Percentiles rank a stretch among this genome's conserved stretches.
phyloP scores from a whole-genome alignment of 2,113 vertebrate genomes.

The Numida meleagris region DNA sequence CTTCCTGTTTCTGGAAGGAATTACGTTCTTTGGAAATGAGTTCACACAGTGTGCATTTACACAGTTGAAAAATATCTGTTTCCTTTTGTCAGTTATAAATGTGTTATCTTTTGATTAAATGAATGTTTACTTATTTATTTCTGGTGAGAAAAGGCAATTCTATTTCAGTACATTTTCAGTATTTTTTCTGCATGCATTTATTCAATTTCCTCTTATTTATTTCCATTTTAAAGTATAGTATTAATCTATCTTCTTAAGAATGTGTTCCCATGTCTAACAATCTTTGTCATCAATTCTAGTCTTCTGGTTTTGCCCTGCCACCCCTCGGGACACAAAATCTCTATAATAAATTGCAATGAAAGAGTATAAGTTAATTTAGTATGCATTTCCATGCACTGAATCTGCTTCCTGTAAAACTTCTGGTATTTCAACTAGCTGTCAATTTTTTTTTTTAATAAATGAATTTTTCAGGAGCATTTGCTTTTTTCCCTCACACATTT shows the following conservation, averaged over 20 bases:
- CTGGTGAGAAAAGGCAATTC: not conserved
- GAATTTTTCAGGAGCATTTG: not conserved
- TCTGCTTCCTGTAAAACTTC: not conserved
- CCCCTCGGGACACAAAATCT: slow-evolving; percentile 17
- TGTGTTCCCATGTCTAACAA: slow-evolving; percentile 12
- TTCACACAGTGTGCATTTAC: not conserved
- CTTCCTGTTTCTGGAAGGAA: not conserved
- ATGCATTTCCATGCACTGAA: not conserved
- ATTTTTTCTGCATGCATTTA: not conserved
- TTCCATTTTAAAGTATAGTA: not conserved
- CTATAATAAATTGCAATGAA: slow-evolving; percentile 20
- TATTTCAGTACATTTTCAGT: not conserved
- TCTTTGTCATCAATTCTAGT: slow-evolving; percentile 8
- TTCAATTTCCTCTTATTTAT: not conserved
- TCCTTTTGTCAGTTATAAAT: slow-evolving; percentile 1
- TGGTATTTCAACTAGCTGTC: not conserved
- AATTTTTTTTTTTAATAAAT: not conserved
- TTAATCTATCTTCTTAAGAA: not conserved
- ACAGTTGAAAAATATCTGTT: not conserved
- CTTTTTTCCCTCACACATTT: not conserved
- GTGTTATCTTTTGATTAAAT: not conserved
- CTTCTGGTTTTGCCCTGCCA: slow-evolving; percentile 30
- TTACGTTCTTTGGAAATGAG: not conserved
- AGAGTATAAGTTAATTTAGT: slow-evolving; percentile 59
- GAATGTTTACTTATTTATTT: not conserved